Evolutionary conservation across 2,113 vertebrate genomes (phyloP).

Genomic region (Greenwoodochromis staneri): DNA sequence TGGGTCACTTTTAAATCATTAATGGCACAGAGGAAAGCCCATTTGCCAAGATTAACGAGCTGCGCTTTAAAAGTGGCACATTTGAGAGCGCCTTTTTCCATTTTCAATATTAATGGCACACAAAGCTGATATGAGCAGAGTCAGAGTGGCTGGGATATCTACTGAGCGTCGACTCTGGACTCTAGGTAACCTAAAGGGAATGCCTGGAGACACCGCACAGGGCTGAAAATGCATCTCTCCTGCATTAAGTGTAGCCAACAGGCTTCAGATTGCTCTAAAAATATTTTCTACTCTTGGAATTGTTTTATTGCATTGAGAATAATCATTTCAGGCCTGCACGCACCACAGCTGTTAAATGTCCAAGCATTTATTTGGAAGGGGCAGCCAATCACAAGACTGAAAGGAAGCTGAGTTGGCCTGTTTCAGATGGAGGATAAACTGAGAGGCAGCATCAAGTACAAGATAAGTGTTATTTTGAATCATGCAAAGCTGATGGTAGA

Average conservation of each 20-base stretch:
- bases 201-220: neutral
- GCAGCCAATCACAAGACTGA: neutral
- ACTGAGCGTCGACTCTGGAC: neutral
- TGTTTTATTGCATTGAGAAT: neutral
- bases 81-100: conserved; percentile 21
- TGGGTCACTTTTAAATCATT: conserved; percentile 61
- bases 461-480: neutral
- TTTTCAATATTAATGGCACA: conserved; percentile 47
- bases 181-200: neutral
- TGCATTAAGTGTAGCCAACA: neutral
- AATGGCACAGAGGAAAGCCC: conserved; percentile 28
- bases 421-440: neutral
- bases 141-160: neutral
- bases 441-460: neutral
- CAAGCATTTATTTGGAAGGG: neutral
- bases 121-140: neutral
- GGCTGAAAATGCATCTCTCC: neutral
- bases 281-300: neutral
- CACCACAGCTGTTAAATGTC: neutral
- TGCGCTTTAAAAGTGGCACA: conserved; percentile 16
- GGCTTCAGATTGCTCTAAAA: neutral
- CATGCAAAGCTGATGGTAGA: neutral
- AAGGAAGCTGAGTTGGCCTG: neutral
- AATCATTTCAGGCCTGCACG: neutral
- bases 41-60: conserved; percentile 57